These are phyloP conservation scores for Cryptus armator DNA, from an alignment of 2,888 invertebrate species.

Conservation along the genomic window DNA sequence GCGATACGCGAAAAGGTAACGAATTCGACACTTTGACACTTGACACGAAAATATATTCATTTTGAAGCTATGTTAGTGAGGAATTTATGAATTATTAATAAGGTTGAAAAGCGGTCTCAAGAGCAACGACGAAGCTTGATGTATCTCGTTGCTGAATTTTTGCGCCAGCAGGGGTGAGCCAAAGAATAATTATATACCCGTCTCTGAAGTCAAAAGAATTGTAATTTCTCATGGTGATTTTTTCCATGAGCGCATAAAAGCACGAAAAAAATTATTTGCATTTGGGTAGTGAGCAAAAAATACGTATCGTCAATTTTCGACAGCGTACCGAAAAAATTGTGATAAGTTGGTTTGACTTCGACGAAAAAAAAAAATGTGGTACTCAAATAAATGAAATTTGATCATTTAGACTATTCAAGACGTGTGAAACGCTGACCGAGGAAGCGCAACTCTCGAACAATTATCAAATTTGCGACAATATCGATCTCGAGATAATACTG, in stretches of 20 bases:
- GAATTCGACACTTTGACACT: neutral
- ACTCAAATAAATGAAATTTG: neutral
- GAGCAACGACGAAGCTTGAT: slow-evolving; percentile 82
- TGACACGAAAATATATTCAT: slow-evolving; percentile 19
- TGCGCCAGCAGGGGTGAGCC: slow-evolving; percentile 88
- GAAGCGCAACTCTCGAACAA: slow-evolving; percentile 92
- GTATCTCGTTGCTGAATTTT: slow-evolving; percentile 89
- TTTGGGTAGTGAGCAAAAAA: too few relatives aligned
- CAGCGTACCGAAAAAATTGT: neutral
- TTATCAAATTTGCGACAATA: slow-evolving; percentile 94
- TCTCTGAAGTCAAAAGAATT: neutral
- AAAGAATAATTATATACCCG: slow-evolving; percentile 23
- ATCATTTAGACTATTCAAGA: slow-evolving; percentile 80
- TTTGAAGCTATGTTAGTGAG: neutral
- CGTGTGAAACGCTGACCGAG: slow-evolving; percentile 88
- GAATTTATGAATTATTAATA: slow-evolving; percentile 68
- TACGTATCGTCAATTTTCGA: too few relatives aligned
- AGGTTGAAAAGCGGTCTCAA: slow-evolving; percentile 80
- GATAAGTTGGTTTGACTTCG: neutral
- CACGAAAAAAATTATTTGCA: too few relatives aligned
- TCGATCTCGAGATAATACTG: slow-evolving; percentile 94
- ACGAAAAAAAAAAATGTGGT: neutral
- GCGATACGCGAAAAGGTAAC: slow-evolving; percentile 74
- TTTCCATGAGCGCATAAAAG: neutral
- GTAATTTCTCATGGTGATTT: neutral